Evolutionary conservation across 2,888 invertebrate species (phyloP), one percentile per base, ranked within the genome.

Genomic region (Dryococelus australis): DNA sequence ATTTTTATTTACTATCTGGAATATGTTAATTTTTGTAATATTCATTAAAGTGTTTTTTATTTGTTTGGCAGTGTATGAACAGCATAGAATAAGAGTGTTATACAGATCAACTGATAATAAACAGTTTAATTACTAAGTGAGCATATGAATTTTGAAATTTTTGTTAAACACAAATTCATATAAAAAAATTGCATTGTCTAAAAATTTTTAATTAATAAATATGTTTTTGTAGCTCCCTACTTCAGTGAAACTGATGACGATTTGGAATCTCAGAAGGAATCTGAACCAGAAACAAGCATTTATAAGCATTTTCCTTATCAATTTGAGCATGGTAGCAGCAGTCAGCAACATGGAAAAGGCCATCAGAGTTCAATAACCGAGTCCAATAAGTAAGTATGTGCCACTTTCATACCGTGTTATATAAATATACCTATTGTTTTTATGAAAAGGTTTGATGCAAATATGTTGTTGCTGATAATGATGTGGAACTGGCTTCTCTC

Each of bases 221-320:
- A 20, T 83, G 20, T 83, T 83, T 35, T 28, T 28, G 13, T 87
- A 88, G 88, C 89, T 91, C 90, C 93, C 90, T 92, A 94, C 80
- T 95, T 94, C 90, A 95, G 94, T 87, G 95, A 95, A 91, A 95
- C 94, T 0, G 95, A 95, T 89, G 94, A 94, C 79, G 93, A 93
- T 20, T 93, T 93, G 51, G 92, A 92, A 35, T 88, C 90, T 10
- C 92, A 92, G 85, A 90, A 91, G 78, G 92, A 92, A 86, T 89
- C 85, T 35, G 92, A 91, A 85, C 88, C 92, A 90, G 91, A 93
- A 91, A 47, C 90, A 20, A 90, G 90, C 35, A 90, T 90, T 65
- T 20, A 10, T 65, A 65, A 65, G 8, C 10, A 24, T 65, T 16
- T 8, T 65, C 89, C 24, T 65, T 90, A 90, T 53, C 91, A 90